Evolutionary conservation across 1,140 invertebrate species (phyloP).

Genomic region (Thaumatotibia leucotreta): DNA sequence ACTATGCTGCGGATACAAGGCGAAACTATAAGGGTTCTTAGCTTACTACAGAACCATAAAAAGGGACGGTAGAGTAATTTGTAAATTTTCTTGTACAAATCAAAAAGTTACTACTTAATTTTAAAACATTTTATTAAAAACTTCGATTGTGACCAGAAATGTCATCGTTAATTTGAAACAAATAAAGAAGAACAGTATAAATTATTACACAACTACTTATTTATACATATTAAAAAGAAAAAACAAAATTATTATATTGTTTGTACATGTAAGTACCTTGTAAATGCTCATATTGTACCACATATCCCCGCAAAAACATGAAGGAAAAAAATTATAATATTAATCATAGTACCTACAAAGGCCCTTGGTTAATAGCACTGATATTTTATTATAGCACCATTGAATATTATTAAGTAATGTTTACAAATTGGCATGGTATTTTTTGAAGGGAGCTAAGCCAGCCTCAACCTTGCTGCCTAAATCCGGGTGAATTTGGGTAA

Average conservation of each 20-base stretch:
- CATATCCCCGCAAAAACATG: neutral
- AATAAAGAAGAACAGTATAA: constrained; percentile 1
- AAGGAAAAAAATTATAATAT: neutral
- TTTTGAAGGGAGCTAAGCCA: constrained; percentile 78
- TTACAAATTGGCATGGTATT: constrained; percentile 78
- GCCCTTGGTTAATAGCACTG: neutral
- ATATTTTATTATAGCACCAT: neutral
- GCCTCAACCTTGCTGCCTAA: constrained; percentile 82
- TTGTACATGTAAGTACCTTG: neutral
- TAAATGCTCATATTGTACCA: neutral
- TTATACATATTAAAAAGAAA: neutral
- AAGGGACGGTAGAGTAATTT: too few species aligned
- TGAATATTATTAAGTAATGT: constrained; percentile 13
- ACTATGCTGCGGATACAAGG: too few species aligned
- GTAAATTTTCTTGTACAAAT: too few species aligned
- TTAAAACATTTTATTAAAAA: neutral
- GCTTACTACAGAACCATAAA: too few species aligned
- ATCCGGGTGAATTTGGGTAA: constrained; percentile 81
- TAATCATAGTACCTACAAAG: neutral
- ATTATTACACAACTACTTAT: neutral
- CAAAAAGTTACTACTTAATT: too few species aligned
- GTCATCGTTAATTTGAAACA: constrained; percentile 2
- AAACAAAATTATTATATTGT: neutral
- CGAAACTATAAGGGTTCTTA: too few species aligned
- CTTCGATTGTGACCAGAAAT: neutral